Evolutionary conservation across 2,888 invertebrate genomes (phyloP).

Genomic region (Cephalotes varians): DNA sequence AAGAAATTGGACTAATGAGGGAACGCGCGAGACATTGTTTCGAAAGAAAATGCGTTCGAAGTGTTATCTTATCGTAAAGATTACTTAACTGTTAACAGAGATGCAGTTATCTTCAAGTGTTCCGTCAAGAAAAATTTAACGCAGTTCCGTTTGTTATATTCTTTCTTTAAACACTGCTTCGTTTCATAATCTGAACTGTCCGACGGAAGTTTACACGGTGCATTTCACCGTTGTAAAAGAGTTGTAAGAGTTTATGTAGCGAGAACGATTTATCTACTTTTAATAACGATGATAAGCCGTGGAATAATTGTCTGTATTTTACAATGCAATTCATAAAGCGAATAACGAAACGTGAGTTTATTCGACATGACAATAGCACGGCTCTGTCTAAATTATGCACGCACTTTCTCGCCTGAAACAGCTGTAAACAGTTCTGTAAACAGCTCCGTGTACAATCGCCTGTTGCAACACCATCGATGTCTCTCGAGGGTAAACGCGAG

Average conservation of each 20-base stretch:
- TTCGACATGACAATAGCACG: background rate
- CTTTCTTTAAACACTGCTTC: background rate
- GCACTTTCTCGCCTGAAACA: background rate
- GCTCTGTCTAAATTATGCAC: constrained; percentile 7
- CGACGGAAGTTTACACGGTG: background rate
- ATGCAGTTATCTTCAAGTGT: background rate
- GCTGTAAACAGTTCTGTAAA: constrained; percentile 39
- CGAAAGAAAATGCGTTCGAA: background rate
- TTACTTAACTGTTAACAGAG: background rate
- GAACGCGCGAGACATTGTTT: background rate
- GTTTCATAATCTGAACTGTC: background rate
- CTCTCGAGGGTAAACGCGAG: constrained; percentile 10
- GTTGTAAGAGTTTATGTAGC: background rate
- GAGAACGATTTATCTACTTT: background rate
- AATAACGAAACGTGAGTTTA: background rate
- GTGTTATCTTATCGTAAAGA: background rate
- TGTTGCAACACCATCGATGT: constrained; percentile 25
- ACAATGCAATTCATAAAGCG: background rate
- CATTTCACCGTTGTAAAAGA: background rate
- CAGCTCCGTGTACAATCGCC: background rate
- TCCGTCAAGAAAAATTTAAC: background rate
- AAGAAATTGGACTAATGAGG: background rate
- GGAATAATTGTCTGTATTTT: background rate
- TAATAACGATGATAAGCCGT: background rate
- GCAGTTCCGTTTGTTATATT: background rate